These are phyloP conservation scores for Eptatretus atami DNA, from an alignment of 2,797 vertebrate genomes.

Conservation along the genomic window DNA sequence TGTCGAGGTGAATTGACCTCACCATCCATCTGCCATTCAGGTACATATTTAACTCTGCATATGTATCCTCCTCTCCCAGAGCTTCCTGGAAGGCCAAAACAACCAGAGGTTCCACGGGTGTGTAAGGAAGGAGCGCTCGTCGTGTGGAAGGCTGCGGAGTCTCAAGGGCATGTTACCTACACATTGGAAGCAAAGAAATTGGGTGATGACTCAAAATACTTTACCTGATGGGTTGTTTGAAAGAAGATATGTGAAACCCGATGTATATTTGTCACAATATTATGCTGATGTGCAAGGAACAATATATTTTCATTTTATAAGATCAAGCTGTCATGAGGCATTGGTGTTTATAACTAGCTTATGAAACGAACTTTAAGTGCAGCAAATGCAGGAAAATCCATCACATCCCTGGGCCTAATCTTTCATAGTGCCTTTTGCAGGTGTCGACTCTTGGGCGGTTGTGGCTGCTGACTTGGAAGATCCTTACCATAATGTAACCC, in stretches of 20 bases:
- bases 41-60: neutral
- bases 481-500: constrained; percentile 67
- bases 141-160: constrained; percentile 65
- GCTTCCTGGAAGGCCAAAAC: constrained; percentile 45
- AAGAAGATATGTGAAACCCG: too few species aligned
- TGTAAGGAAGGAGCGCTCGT: constrained; percentile 72
- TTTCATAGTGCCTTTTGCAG: constrained; percentile 14
- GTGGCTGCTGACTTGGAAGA: constrained; percentile 41
- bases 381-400: too few species aligned
- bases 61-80: constrained; percentile 17
- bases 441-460: constrained; percentile 46
- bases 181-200: constrained; percentile 39
- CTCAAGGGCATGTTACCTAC: constrained; percentile 57
- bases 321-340: too few species aligned
- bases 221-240: too few species aligned
- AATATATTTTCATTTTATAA: too few species aligned
- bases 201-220: constrained; percentile 16
- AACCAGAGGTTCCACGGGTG: constrained; percentile 68
- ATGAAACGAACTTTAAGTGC: too few species aligned
- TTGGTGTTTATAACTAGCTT: too few species aligned
- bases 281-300: too few species aligned
- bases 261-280: too few species aligned
- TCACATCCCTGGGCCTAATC: neutral
- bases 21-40: neutral
- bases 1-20: neutral